Evolutionary conservation across 2,888 invertebrate genomes (phyloP).

Genomic region (Argyra leucocephala): DNA sequence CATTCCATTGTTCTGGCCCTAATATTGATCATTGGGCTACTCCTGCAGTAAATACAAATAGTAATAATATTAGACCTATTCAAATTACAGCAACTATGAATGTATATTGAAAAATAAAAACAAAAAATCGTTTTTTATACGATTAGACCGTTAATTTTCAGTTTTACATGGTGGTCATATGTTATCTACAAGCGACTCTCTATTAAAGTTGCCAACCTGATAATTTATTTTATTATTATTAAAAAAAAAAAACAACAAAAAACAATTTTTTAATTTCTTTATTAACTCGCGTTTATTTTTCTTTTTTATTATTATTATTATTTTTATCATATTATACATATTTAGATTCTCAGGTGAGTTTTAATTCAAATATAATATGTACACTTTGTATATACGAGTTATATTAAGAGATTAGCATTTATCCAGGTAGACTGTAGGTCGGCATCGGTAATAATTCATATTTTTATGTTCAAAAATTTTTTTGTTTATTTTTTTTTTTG

Average conservation of each 20-base stretch:
- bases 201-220: slow-evolving; percentile 6
- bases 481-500: background rate
- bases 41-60: too few species aligned
- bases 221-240: slow-evolving; percentile 2
- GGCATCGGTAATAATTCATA: background rate
- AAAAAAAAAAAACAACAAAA: background rate
- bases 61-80: too few species aligned
- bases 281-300: background rate
- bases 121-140: background rate
- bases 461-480: background rate
- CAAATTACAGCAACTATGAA: too few species aligned
- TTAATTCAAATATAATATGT: too few species aligned
- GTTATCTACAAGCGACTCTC: background rate
- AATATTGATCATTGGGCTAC: too few species aligned
- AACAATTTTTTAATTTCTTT: background rate
- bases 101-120: too few species aligned
- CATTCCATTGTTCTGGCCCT: too few species aligned
- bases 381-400: background rate
- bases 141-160: background rate
- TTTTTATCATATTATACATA: too few species aligned
- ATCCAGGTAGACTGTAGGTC: background rate
- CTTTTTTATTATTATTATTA: background rate
- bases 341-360: too few species aligned
- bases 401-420: too few species aligned
- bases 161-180: background rate